These are phyloP conservation scores for Lacerta agilis DNA, from an alignment of 2,797 vertebrate genomes.

Conservation along the genomic window DNA sequence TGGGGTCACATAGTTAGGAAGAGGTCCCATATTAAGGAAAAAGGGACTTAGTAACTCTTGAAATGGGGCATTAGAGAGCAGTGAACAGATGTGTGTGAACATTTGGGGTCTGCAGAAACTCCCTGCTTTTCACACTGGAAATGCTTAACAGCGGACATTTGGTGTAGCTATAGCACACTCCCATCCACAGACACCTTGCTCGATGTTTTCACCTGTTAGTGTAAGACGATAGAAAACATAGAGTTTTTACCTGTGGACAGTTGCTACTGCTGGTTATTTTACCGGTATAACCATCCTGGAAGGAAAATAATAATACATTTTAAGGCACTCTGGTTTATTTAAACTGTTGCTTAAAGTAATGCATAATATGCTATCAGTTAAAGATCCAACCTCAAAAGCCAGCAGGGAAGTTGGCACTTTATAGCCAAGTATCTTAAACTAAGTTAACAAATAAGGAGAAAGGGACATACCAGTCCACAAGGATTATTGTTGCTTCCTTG, in stretches of 20 bases:
- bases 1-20: neutral
- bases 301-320: neutral
- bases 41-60: too few relatives aligned
- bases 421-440: neutral
- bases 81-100: too few relatives aligned
- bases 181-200: neutral
- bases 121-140: neutral
- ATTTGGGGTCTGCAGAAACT: neutral
- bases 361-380: neutral
- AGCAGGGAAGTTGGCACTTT: neutral
- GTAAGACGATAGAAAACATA: neutral
- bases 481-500: slow-evolving; percentile 3
- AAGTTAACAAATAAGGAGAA: neutral
- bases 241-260: neutral
- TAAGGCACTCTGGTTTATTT: neutral
- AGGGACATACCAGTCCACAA: slow-evolving; percentile 2
- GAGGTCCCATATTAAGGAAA: neutral
- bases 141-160: neutral
- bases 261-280: slow-evolving; percentile 1
- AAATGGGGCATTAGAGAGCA: too few relatives aligned
- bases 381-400: neutral
- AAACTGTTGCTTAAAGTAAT: neutral
- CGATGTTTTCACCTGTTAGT: too few relatives aligned
- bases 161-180: neutral
- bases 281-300: slow-evolving; percentile 13